phyloP scores from a whole-genome alignment of 2,888 invertebrate genomes.

The Euplexia lucipara region DNA sequence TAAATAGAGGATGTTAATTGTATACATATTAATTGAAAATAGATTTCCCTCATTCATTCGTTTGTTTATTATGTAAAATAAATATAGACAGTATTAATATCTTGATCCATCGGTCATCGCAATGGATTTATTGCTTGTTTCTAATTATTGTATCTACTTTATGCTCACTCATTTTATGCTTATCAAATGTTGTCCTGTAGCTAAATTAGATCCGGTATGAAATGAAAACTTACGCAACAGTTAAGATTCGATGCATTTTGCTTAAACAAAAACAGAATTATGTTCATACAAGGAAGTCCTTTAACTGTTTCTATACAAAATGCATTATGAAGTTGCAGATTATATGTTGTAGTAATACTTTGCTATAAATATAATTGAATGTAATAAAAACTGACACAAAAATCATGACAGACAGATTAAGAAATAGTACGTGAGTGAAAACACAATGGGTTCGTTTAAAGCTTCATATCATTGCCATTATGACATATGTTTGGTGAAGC shows the following conservation, averaged over 20 bases:
- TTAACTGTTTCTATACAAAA: slow-evolving; percentile 7
- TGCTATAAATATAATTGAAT: slow-evolving; percentile 45
- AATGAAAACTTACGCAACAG: slow-evolving; percentile 6
- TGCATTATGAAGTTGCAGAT: slow-evolving; percentile 15
- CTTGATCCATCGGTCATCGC: slow-evolving; percentile 10
- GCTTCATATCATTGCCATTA: slow-evolving; percentile 71
- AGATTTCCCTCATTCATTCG: slow-evolving; percentile 8
- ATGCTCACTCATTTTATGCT: not conserved
- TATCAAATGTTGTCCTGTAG: slow-evolving; percentile 11
- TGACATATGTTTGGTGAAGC: slow-evolving; percentile 73
- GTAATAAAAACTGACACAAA: slow-evolving; percentile 54
- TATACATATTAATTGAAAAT: slow-evolving; percentile 20
- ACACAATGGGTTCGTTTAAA: slow-evolving; percentile 78
- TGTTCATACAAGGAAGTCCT: slow-evolving; percentile 16
- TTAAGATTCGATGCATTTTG: not conserved
- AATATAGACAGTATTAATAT: slow-evolving; percentile 11
- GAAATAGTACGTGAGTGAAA: slow-evolving; percentile 82
- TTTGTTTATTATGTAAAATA: slow-evolving; percentile 14
- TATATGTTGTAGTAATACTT: slow-evolving; percentile 11
- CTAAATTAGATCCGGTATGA: not conserved
- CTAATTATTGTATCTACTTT: not conserved
- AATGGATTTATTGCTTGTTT: slow-evolving; percentile 8
- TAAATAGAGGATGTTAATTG: not conserved
- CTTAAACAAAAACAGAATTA: slow-evolving; percentile 8
- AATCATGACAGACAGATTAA: slow-evolving; percentile 70